Conservation (phyloP, 2,797 vertebrate species). For the Thripadectes ignobilis region DNA sequence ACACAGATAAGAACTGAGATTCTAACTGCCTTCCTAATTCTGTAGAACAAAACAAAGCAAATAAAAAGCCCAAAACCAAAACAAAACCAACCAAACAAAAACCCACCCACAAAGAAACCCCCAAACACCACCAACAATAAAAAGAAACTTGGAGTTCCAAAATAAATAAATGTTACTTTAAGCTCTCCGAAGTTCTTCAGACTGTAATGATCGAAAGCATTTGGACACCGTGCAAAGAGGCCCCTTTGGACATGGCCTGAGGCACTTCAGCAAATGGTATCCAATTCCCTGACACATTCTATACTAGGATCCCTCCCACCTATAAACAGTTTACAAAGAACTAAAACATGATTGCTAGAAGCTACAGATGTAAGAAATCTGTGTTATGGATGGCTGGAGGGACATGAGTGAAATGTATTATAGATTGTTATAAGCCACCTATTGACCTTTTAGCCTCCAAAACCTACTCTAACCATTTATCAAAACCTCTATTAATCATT, state of each 20-base stretch:
- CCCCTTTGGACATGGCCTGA: not conserved
- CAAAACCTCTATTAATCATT: slow-evolving; percentile 50
- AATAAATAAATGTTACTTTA: not conserved
- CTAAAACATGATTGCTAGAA: slow-evolving; percentile 37
- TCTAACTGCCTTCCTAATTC: not conserved
- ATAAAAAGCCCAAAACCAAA: too few species aligned
- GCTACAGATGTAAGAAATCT: slow-evolving; percentile 36
- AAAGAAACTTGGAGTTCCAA: not conserved
- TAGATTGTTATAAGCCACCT: slow-evolving; percentile 27
- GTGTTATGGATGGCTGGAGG: slow-evolving; percentile 32
- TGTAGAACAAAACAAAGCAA: not conserved
- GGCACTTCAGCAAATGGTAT: not conserved
- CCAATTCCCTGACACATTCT: slow-evolving; percentile 24
- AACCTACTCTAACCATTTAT: slow-evolving; percentile 22
- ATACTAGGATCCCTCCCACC: not conserved
- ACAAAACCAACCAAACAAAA: not conserved
- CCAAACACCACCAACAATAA: not conserved
- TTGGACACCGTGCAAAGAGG: not conserved
- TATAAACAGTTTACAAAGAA: slow-evolving; percentile 42
- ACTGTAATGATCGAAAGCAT: not conserved
- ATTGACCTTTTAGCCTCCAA: slow-evolving; percentile 46
- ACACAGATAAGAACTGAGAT: not conserved
- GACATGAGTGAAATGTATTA: slow-evolving; percentile 20
- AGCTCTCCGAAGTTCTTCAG: not conserved
- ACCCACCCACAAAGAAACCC: too few species aligned